Base-by-base conservation (phyloP, 2,797 vertebrate species). In the Anguilla obscura region DNA sequence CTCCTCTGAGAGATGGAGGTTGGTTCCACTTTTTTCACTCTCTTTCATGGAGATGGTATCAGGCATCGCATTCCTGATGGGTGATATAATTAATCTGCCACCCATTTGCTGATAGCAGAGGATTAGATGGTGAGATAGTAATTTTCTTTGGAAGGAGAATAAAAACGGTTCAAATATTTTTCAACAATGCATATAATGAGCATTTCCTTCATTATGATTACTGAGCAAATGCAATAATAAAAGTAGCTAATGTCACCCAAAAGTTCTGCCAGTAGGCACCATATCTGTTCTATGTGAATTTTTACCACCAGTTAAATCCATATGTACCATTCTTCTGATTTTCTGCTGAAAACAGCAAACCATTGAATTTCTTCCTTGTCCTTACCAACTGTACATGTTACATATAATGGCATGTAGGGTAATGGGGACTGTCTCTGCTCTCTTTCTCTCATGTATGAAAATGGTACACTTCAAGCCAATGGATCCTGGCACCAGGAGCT, bases 361-460 rank as follows among this genome's bases (percentile, higher is more conserved):
- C 27, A 74, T 33, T 74, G 33, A 74, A 33, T 27, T 30, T 14
- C 69, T 12, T 74, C 27, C 9, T 33, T 74, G n/a, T 74, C 69
- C 8, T 74, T 74, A 74, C 69, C 10, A 12, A 33, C 69, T n/a
- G n/a, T 30, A 8, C 3, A 7, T 1, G 27, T 27, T 74, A 12
- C 27, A 14, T 74, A 7, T 30, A 30, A 33, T 74, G 27, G 14
- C 69, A 74, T 74, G 69, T 16, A 80, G 4, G 21, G n/a, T 14
- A 10, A 80, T 50, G n/a, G 14, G 66, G 24, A 45, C 21, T 16
- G 48, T 63, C 71, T 48, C 66, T 85, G 69, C 54, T 86, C 36
- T 63, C 54, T 50, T 50, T 30, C 66, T 30, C 63, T 66, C 87
- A 63, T 18, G 60, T 50, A n/a, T 80, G 76, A 87, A 56, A 66